phyloP scores from a whole-genome alignment of 2,113 vertebrate species.

The Chloroceryle aenea region DNA sequence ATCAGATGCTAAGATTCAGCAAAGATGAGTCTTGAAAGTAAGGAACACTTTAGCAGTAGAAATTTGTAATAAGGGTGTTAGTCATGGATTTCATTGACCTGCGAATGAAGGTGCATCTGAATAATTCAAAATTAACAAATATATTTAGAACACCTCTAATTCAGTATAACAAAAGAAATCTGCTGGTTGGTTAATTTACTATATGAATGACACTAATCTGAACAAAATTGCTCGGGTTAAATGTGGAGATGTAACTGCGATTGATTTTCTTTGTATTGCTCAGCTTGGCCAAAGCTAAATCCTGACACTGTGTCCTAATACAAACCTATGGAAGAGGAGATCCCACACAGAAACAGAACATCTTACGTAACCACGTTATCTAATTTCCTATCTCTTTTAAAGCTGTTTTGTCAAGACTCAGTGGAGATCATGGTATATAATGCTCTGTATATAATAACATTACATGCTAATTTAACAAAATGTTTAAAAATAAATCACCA shows the following conservation, averaged over 20 bases:
- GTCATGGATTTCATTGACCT: neutral
- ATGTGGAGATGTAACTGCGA: neutral
- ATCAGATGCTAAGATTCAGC: constrained; percentile 51
- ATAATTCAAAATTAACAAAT: neutral
- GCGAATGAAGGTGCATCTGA: neutral
- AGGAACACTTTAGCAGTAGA: neutral
- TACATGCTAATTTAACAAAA: neutral
- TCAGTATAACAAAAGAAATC: neutral
- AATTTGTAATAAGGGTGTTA: constrained; percentile 1
- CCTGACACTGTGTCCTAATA: neutral
- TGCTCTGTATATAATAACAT: neutral
- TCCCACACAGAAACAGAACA: neutral
- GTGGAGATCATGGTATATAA: neutral
- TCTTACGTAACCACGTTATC: neutral
- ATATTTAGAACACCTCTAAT: neutral
- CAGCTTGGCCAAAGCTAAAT: neutral
- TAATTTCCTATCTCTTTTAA: neutral
- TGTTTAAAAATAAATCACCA: neutral
- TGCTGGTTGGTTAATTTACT: neutral
- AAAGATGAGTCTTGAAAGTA: constrained; percentile 34
- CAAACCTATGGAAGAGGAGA: neutral
- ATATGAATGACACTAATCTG: neutral
- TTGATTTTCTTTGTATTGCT: neutral
- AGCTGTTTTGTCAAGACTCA: neutral
- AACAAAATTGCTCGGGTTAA: neutral